Evolutionary conservation across 2,888 invertebrate genomes (phyloP), one percentile per base, ranked within the genome.

Genomic region (Pinctada fucata): DNA sequence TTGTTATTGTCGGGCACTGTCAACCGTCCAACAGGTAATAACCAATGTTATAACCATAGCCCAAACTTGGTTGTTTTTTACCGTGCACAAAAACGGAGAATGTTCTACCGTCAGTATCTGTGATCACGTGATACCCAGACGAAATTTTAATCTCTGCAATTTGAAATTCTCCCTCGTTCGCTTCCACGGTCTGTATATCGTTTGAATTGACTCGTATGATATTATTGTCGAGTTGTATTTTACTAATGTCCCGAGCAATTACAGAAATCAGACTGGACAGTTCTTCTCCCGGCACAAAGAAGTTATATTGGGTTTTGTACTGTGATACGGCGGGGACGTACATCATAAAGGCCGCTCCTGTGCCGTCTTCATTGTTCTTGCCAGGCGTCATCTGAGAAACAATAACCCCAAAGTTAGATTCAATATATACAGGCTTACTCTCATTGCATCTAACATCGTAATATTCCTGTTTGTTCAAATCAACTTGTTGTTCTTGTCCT

Each of bases 311-410:
- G 6, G 48, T 48, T 3, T 63, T 31, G 50, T 63, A 63, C 5
- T 5, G 3, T 3, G 47, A 16, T 31, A 63, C 8, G 4, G 47
- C 63, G 45, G 65, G 64, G 48, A 73, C 47, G 31, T 73, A 64
- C n/a, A 64, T 47, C 73, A 73, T 73, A 6, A 73, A 73, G 1
- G 73, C 73, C 5, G 73, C 52, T 0, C 73, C 73, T 31, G 49
- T 16, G n/a, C 73, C 73, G 45, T 73, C 73, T 5, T 50, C 49
- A 10, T 73, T 73, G n/a, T 49, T 65, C 45, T 73, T 73, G 8
- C 73, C 73, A 5, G 73, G 73, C 49, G 73, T 73, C 31, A 73
- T 48, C n/a, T 52, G 63, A 13, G 65, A 64, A 13, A 73, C 64
- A 10, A 63, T 45, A 3, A 73, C 64, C 47, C 48, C 58, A 49